Conservation (phyloP, 2,113 vertebrate genomes). For the Willisornis vidua region DNA sequence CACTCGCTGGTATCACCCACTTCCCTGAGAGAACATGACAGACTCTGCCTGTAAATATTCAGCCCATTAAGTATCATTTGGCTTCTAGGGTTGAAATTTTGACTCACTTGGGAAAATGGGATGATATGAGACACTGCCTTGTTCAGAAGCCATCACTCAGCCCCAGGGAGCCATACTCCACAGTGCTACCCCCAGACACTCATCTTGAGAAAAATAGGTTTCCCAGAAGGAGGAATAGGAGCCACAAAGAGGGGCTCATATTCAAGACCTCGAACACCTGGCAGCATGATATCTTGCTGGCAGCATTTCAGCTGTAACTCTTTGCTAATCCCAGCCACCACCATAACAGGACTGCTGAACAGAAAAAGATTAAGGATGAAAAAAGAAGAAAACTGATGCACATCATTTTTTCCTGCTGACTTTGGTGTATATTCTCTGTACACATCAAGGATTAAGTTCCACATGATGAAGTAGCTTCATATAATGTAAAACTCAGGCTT, state of each 20-base stretch:
- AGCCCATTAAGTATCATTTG: not conserved
- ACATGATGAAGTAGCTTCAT: not conserved
- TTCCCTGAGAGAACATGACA: fast-evolving
- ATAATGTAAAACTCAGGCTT: not conserved
- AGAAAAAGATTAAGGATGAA: not conserved
- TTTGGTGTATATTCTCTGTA: not conserved
- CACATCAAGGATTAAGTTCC: not conserved
- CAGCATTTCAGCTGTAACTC: not conserved
- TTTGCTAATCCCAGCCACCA: not conserved
- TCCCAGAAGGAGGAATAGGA: not conserved
- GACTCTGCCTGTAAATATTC: not conserved
- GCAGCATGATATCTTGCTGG: not conserved
- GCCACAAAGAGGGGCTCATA: not conserved
- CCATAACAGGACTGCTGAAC: not conserved
- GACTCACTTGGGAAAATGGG: not conserved
- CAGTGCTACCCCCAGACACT: not conserved
- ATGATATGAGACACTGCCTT: not conserved
- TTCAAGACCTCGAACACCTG: not conserved
- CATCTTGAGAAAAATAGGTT: not conserved
- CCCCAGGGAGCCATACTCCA: not conserved
- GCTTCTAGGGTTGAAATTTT: not conserved
- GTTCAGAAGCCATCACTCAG: not conserved
- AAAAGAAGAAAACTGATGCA: not conserved
- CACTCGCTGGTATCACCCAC: fast-evolving
- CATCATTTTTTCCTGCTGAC: not conserved